These are phyloP conservation scores for Nomada goodeniana DNA, from an alignment of 2,888 invertebrate genomes.

Conservation along the genomic window DNA sequence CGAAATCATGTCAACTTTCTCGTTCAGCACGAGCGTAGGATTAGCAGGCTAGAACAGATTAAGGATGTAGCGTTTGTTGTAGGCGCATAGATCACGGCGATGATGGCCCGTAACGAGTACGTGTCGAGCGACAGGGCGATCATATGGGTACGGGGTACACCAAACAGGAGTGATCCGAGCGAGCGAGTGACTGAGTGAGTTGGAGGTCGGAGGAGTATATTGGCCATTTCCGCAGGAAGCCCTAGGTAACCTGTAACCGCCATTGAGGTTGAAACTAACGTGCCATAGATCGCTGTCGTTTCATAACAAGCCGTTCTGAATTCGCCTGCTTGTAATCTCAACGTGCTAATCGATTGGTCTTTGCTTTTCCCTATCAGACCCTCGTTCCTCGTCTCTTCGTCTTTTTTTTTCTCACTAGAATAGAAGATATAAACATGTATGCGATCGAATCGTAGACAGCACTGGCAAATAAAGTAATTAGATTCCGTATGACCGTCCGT, in stretches of 20 bases:
- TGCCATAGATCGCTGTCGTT: slow-evolving; percentile 78
- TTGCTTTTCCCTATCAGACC: background rate
- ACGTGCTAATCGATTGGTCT: slow-evolving; percentile 49
- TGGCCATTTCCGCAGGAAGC: slow-evolving; percentile 83
- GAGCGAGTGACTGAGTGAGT: slow-evolving; percentile 76
- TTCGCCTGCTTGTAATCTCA: slow-evolving; percentile 46
- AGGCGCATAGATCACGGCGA: slow-evolving; percentile 78
- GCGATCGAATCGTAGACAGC: too few species aligned
- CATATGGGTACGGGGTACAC: slow-evolving; percentile 77
- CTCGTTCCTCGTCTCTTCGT: too few species aligned
- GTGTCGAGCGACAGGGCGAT: slow-evolving; percentile 77
- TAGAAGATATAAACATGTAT: too few species aligned
- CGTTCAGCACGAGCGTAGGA: slow-evolving; percentile 69
- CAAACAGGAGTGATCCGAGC: slow-evolving; percentile 72
- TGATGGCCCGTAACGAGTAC: slow-evolving; percentile 78
- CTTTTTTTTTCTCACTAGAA: too few species aligned
- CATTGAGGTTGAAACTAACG: slow-evolving; percentile 81
- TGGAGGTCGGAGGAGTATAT: slow-evolving; percentile 82
- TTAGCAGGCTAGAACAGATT: slow-evolving; percentile 71
- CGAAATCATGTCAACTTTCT: slow-evolving; percentile 59
- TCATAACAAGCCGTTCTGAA: slow-evolving; percentile 74
- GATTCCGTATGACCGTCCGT: too few species aligned
- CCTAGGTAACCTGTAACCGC: slow-evolving; percentile 82
- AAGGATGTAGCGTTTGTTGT: slow-evolving; percentile 79
- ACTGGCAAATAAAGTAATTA: too few species aligned